A percentile compares a stretch with the other conserved stretches of the same genome.
Evolutionary conservation across 1,140 invertebrate species (phyloP).

Genomic region (Procambarus virginalis): DNA sequence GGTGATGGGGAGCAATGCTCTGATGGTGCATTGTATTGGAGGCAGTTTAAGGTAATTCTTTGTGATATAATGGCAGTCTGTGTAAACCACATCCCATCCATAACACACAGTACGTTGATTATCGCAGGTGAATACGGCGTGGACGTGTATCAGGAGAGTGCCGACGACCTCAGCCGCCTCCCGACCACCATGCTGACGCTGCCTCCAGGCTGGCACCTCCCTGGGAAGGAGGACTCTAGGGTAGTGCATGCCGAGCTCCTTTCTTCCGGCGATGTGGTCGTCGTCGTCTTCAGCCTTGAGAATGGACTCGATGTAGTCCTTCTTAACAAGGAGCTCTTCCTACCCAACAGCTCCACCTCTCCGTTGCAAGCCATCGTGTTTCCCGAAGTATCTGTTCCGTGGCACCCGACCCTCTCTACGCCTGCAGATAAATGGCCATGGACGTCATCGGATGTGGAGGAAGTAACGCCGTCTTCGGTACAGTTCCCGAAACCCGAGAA

Average conservation of each 20-base stretch:
- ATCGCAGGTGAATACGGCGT: constrained; percentile 27
- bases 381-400: constrained; percentile 10
- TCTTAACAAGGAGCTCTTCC: constrained; percentile 31
- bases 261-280: constrained; percentile 26
- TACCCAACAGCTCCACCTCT: neutral
- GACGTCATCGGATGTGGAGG: neutral
- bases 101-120: neutral
- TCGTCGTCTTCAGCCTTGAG: constrained; percentile 43
- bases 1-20: neutral
- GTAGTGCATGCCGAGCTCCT: constrained; percentile 44
- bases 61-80: neutral
- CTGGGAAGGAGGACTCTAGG: neutral
- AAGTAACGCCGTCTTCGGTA: neutral
- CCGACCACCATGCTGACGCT: neutral
- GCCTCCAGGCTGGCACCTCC: constrained; percentile 2
- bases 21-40: too few relatives aligned
- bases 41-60: neutral
- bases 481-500: neutral
- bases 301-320: constrained; percentile 40
- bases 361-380: constrained; percentile 15
- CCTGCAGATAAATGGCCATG: constrained; percentile 22
- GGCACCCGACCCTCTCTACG: constrained; percentile 42
- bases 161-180: neutral
- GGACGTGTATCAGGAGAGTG: neutral
- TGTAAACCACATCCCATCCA: neutral